A percentile compares a stretch with the other conserved stretches of the same genome.
Conservation (phyloP, 2,888 invertebrate genomes). For the Galerucella nymphaeae region DNA sequence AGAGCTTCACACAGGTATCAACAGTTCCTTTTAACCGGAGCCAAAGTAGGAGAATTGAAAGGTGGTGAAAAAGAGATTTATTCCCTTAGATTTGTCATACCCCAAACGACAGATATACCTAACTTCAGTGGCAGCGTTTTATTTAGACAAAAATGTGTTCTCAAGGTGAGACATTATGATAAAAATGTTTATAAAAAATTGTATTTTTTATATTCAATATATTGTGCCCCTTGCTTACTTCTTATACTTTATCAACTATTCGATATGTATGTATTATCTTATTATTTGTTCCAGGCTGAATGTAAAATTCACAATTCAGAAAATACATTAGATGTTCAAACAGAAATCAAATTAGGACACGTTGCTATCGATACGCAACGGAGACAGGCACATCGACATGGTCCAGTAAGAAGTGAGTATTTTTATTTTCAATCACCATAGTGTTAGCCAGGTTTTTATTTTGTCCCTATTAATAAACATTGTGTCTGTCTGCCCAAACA, state of each 20-base stretch:
- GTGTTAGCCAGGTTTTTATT: too few relatives aligned
- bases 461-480: too few relatives aligned
- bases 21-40: background rate
- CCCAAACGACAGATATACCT: background rate
- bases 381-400: background rate
- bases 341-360: slow-evolving; percentile 13
- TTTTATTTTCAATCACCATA: background rate
- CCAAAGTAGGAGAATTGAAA: background rate
- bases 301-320: slow-evolving; percentile 1
- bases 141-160: slow-evolving; percentile 16
- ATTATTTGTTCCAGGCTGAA: slow-evolving; percentile 1
- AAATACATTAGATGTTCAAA: slow-evolving; percentile 13
- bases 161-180: background rate
- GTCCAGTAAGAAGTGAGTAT: slow-evolving; percentile 10
- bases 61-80: background rate
- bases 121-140: slow-evolving; percentile 4
- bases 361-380: slow-evolving; percentile 2
- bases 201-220: too few relatives aligned
- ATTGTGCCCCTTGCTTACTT: too few relatives aligned
- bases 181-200: background rate
- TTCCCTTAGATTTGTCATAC: slow-evolving; percentile 1
- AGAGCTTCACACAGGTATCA: background rate
- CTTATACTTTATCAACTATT: too few relatives aligned
- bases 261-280: too few relatives aligned
- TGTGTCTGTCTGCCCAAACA: too few relatives aligned